Evolutionary conservation across 2,888 invertebrate genomes (phyloP).

Genomic region (Phlogophora meticulosa): DNA sequence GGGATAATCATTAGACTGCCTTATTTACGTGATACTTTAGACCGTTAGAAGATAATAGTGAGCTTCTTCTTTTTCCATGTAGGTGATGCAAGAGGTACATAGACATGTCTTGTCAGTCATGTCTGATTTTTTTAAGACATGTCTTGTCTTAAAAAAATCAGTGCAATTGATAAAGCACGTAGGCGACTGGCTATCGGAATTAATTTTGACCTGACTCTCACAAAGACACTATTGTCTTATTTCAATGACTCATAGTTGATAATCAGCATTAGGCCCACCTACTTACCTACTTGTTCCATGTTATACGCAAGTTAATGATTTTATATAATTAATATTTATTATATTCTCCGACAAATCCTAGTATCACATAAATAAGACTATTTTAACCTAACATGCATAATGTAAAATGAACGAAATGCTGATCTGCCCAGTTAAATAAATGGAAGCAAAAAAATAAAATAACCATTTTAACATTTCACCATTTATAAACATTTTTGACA

Average conservation of each 20-base stretch:
- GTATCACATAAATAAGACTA: constrained; percentile 48
- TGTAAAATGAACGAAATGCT: constrained; percentile 59
- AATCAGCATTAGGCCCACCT: too few species aligned
- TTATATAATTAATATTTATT: too few species aligned
- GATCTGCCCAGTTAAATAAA: constrained; percentile 62
- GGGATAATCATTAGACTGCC: constrained; percentile 39
- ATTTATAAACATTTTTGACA: constrained; percentile 51
- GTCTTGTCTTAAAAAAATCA: too few species aligned
- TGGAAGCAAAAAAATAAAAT: constrained; percentile 44
- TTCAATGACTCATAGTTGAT: constrained; percentile 7
- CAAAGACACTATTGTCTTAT: constrained; percentile 6
- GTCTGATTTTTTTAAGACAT: too few species aligned
- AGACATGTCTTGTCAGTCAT: background rate
- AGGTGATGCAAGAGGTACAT: background rate
- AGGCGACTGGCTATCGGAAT: background rate
- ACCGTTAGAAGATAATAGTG: background rate
- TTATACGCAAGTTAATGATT: too few species aligned
- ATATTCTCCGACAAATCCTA: background rate
- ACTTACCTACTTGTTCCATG: too few species aligned
- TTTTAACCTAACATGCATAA: constrained; percentile 53
- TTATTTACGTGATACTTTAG: constrained; percentile 52
- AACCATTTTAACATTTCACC: constrained; percentile 34
- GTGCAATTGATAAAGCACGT: constrained; percentile 51
- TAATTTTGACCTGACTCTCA: background rate
- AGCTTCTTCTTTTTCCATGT: background rate